A percentile compares a stretch with the other conserved stretches of the same genome.
These are phyloP conservation scores for Poecilia wingei DNA, from an alignment of 2,797 vertebrate species.

Conservation along the genomic window DNA sequence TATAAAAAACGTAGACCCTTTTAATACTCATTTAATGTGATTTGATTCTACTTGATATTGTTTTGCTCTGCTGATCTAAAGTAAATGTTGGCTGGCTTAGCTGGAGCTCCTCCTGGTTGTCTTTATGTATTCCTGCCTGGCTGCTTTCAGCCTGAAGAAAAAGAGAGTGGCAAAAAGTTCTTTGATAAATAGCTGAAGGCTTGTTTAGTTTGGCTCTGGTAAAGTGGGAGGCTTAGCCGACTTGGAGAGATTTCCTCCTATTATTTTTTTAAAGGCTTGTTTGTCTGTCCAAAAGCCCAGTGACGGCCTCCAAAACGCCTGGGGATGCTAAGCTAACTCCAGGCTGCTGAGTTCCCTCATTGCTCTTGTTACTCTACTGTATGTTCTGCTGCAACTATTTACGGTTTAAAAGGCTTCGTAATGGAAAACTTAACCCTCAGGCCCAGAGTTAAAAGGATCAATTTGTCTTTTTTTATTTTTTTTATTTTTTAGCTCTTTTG, in stretches of 20 bases:
- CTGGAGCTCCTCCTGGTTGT: conserved; percentile 19
- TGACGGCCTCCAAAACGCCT: conserved; percentile 33
- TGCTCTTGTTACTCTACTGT: conserved; percentile 1
- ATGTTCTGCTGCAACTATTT: background rate
- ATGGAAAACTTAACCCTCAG: background rate
- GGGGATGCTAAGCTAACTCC: conserved; percentile 9
- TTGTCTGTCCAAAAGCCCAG: conserved; percentile 34
- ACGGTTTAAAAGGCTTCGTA: background rate
- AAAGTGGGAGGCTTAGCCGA: conserved; percentile 45
- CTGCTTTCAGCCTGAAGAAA: conserved; percentile 41
- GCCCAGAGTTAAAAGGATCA: background rate
- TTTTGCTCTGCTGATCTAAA: conserved; percentile 10
- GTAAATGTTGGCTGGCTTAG: conserved; percentile 11
- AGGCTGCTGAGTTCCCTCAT: background rate
- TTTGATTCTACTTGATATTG: background rate
- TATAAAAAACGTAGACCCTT: no score
- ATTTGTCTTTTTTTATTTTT: background rate
- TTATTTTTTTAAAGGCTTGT: conserved; percentile 52
- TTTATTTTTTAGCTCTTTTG: background rate
- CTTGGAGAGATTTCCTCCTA: conserved; percentile 36
- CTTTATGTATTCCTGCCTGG: conserved; percentile 36
- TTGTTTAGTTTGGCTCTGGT: conserved; percentile 53
- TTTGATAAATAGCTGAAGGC: conserved; percentile 68
- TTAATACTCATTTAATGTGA: background rate
- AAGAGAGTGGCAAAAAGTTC: conserved; percentile 43